Base-by-base conservation (phyloP, 2,888 invertebrate genomes). In the Crepidodera aurea region DNA sequence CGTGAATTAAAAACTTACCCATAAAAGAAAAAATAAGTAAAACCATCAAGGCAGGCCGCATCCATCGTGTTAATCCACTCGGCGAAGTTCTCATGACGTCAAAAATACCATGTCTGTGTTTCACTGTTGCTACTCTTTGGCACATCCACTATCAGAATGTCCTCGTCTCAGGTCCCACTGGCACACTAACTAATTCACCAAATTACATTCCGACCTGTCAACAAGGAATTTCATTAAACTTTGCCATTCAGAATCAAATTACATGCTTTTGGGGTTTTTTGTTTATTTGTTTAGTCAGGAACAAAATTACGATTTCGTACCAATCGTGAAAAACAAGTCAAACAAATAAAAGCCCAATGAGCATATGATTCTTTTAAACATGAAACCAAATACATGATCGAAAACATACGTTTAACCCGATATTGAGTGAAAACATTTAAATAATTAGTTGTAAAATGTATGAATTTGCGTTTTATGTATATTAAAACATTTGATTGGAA, bases 81-180 rank as follows among this genome's bases (percentile, higher is more conserved):
- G 76, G 71, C 74, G 73, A 72, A 69, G 77, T 71, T 79, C 71
- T 79, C 79, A 79, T 79, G 75, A 78, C 79, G 78, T 71, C 78
- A 71, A 68, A 72, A 77, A 76, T 79, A 77, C 73, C 78, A 78
- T 78, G 77, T 77, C 78, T 77, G 73, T 75, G 74, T 74, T 68
- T 70, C 72, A 73, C 72, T 69, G 71, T 71, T 67, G 69, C 69
- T 70, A 71, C 67, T 68, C 67, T 66, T 69, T 69, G 65, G 69
- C 71, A 73, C 73, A 73, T 73, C 69, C 73, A 75, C 74, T 68
- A 60, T 37, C 55, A 68, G 68, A 66, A 65, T 67, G 62, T 68
- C 68, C 68, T 42, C 10, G 44, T 44, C 22, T 18, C 42, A 42
- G 42, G 42, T 58, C 50, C 50, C 69, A 67, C 64, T 64, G 65